Evolutionary conservation across 2,113 vertebrate genomes (phyloP), one percentile per base, ranked within the genome.

Genomic region (Oncorhynchus gorbuscha): DNA sequence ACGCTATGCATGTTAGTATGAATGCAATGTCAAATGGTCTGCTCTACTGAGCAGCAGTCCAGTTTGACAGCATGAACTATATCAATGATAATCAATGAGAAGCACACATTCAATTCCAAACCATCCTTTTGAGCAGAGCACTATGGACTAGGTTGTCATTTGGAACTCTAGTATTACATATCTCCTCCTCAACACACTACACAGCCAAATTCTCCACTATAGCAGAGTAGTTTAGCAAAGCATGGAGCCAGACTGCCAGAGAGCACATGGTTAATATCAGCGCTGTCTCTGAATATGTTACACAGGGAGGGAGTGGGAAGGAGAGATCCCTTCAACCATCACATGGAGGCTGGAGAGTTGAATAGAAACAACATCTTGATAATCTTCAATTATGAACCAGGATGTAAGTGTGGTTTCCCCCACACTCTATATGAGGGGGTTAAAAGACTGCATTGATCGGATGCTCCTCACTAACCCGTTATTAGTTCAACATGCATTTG

Each of bases 361-460:
- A 73, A 69, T 59, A 71, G 65, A 71, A 18, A 13, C 30, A 28
- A 69, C 72, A 72, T 69, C 79, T 65, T 22, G 22, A 70, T 77
- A 18, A 84, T 62, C 74, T 18, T 73, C 76, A 80, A 83, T 84
- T 81, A 84, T 68, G 77, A 80, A 76, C 71, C 74, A 74, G 49
- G 76, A 68, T 72, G 74, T 69, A 77, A 76, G 69, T 78, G 79
- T 70, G 81, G 39, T 86, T 83, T 64, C 72, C 65, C 72, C 70
- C 81, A 51, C 51, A 1, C 39, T 45, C 39, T 45, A 11, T 45
- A 45, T 72, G 61, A 81, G 67, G 79, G 77, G 39, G 76, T 69
- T 73, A 70, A 3, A 76, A 74, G 62, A 74, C 5, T 71, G 69
- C 72, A 69, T 45, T 45, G 20, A 22, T 22, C 59, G 1, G n/a